phyloP scores from a whole-genome alignment of 2,888 invertebrate genomes.

The Eupeodes latifasciatus region DNA sequence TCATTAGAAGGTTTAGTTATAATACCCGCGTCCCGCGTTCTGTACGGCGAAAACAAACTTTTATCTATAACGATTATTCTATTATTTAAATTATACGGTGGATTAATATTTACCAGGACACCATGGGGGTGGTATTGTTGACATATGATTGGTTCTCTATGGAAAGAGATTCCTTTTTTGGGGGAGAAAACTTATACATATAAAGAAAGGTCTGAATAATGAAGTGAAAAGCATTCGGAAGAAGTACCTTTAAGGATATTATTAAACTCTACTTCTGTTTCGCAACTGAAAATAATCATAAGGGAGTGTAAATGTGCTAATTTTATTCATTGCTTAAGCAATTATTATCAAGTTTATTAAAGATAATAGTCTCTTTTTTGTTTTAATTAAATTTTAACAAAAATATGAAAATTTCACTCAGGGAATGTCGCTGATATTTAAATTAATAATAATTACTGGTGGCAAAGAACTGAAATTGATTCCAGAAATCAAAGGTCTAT shows the following conservation, averaged over 20 bases:
- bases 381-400: too few relatives aligned
- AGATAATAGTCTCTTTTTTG: too few relatives aligned
- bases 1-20: background rate
- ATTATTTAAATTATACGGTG: constrained; percentile 47
- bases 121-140: constrained; percentile 22
- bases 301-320: constrained; percentile 37
- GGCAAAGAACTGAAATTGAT: too few relatives aligned
- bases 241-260: constrained; percentile 16
- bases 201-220: constrained; percentile 37
- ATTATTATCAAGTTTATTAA: background rate
- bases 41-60: background rate
- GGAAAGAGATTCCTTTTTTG: background rate
- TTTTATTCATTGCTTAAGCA: background rate
- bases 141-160: background rate
- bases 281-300: background rate
- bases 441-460: too few relatives aligned
- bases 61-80: constrained; percentile 18
- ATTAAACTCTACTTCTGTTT: background rate
- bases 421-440: too few relatives aligned
- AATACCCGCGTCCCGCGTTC: background rate
- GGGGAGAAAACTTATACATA: background rate
- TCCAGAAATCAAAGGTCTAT: background rate
- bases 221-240: constrained; percentile 41
- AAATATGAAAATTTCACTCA: too few relatives aligned
- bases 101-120: constrained; percentile 14